Evolutionary conservation across 2,113 vertebrate genomes (phyloP).

Genomic region (Plecotus auritus): DNA sequence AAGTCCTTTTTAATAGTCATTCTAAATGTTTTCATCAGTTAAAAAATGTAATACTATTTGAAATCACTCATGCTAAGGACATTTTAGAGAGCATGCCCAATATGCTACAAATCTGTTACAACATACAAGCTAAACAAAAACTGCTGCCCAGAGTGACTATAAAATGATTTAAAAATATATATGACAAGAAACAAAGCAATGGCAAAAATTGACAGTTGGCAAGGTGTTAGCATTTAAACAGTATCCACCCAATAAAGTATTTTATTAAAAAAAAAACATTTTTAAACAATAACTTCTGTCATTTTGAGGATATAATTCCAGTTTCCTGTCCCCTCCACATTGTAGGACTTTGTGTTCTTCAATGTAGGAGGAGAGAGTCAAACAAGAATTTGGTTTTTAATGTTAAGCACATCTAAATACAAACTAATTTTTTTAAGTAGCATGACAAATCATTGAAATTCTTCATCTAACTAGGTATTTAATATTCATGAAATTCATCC

Average conservation of each 20-base stretch:
- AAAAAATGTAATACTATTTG: neutral
- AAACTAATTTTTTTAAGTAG: slow-evolving; percentile 28
- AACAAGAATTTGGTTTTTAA: slow-evolving; percentile 47
- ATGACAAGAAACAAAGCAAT: neutral
- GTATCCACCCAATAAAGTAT: neutral
- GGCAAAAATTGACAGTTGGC: neutral
- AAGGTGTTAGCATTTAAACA: neutral
- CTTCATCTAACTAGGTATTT: neutral
- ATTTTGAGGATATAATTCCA: slow-evolving; percentile 55
- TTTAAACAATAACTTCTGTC: slow-evolving; percentile 47
- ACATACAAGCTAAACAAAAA: slow-evolving; percentile 17
- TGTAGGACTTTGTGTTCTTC: slow-evolving; percentile 20
- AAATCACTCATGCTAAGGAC: slow-evolving; percentile 5
- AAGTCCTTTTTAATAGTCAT: neutral
- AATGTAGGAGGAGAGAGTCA: neutral
- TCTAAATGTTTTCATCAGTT: neutral
- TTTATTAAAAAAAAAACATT: neutral
- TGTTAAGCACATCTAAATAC: slow-evolving; percentile 24
- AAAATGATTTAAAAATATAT: neutral
- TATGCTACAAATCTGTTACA: neutral
- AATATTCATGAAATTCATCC: neutral
- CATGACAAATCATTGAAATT: neutral
- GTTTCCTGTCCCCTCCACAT: slow-evolving; percentile 45
- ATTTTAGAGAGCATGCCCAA: neutral
- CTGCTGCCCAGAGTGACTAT: neutral